Percentiles rank a stretch among this genome's conserved stretches.
Conservation (phyloP, 2,888 invertebrate species). For the Cerastis rubricosa region DNA sequence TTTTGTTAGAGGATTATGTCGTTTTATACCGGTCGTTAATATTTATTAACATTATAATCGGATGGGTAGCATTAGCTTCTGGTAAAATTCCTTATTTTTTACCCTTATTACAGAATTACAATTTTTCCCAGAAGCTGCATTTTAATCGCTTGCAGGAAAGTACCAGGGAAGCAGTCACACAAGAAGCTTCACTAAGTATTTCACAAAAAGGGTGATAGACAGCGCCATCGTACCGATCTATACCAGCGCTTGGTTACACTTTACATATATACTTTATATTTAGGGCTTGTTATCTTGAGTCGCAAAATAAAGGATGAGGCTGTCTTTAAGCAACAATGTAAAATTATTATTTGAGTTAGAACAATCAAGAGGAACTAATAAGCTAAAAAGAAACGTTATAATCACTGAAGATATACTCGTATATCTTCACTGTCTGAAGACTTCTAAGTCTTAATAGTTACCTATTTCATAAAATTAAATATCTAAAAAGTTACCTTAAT, state of each 20-base stretch:
- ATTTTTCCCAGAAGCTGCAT: conserved; percentile 2
- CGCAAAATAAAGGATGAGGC: background rate
- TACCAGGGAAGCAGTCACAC: conserved; percentile 1
- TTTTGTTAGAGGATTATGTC: conserved; percentile 42
- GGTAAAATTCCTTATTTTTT: background rate
- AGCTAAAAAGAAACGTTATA: too few relatives aligned
- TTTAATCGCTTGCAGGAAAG: background rate
- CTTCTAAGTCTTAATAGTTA: too few relatives aligned
- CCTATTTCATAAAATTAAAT: background rate
- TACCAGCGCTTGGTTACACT: conserved; percentile 1
- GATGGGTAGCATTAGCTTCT: conserved; percentile 33
- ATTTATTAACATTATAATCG: conserved; percentile 38
- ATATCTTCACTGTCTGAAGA: too few relatives aligned
- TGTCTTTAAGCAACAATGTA: background rate
- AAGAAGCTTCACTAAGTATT: conserved; percentile 9
- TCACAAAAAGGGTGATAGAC: background rate
- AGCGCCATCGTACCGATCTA: background rate
- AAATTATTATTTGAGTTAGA: background rate
- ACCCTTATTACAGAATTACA: background rate
- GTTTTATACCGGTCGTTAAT: conserved; percentile 27
- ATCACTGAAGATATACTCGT: too few relatives aligned
- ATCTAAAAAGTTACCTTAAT: conserved; percentile 7
- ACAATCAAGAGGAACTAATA: background rate
- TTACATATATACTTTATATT: background rate
- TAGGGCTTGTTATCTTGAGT: background rate